Conservation (phyloP, 2,113 vertebrate genomes). For the Delphinapterus leucas region DNA sequence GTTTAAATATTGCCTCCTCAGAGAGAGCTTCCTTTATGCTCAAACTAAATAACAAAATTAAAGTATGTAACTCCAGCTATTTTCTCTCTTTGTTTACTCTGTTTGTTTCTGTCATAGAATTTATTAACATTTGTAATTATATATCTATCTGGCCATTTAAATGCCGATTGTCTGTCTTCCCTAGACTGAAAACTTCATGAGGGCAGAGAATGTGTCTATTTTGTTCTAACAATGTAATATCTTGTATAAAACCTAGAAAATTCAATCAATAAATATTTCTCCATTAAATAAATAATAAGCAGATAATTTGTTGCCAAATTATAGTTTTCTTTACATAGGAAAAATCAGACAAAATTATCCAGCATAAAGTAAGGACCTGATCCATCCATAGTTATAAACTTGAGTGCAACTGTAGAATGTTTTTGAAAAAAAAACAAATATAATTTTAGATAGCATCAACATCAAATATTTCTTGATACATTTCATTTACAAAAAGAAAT, state of each 20-base stretch:
- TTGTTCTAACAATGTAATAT: not conserved
- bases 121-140: not conserved
- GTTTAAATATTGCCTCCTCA: not conserved
- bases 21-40: not conserved
- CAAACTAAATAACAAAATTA: not conserved
- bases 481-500: not conserved
- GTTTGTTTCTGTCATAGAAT: conserved; percentile 12
- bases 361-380: not conserved
- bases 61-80: not conserved
- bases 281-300: not conserved
- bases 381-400: conserved; percentile 12
- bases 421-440: conserved; percentile 20
- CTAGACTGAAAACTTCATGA: not conserved
- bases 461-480: not conserved
- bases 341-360: not conserved
- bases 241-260: not conserved
- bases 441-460: not conserved
- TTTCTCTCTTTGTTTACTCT: not conserved
- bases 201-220: not conserved
- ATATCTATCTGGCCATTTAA: conserved; percentile 2
- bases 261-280: not conserved
- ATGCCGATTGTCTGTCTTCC: not conserved
- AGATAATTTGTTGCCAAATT: not conserved
- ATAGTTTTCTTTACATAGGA: not conserved
- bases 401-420: not conserved